phyloP scores from a whole-genome alignment of 2,113 vertebrate species.

The Pterocles burchelli region DNA sequence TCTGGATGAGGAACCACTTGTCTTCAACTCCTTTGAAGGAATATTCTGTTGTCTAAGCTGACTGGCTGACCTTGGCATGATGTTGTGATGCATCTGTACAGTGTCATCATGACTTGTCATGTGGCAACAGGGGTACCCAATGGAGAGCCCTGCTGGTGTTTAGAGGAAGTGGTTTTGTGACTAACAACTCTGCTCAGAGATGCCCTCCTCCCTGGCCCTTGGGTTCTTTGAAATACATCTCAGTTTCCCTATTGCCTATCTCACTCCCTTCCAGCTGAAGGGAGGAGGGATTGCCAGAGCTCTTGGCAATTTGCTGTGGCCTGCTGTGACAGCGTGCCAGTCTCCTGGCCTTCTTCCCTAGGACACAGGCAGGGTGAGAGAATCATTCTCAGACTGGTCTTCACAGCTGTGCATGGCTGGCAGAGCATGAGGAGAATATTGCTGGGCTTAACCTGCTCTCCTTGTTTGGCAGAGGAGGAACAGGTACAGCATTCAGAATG shows the following conservation, averaged over 20 bases:
- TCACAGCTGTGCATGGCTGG: not conserved
- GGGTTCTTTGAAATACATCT: not conserved
- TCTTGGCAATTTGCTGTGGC: not conserved
- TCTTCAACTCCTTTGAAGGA: not conserved
- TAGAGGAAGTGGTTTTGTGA: not conserved
- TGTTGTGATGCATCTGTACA: accelerated
- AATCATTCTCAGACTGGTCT: accelerated
- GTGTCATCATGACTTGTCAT: accelerated
- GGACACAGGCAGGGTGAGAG: not conserved
- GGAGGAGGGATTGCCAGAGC: not conserved
- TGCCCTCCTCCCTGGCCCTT: not conserved
- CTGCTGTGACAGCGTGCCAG: not conserved
- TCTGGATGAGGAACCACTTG: not conserved
- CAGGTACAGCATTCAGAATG: not conserved
- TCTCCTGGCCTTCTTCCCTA: not conserved
- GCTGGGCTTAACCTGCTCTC: conserved; percentile 37
- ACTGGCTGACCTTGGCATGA: accelerated
- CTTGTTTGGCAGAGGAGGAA: conserved; percentile 26
- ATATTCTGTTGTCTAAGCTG: not conserved
- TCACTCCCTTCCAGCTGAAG: not conserved
- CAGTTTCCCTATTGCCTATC: not conserved
- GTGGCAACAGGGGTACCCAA: not conserved
- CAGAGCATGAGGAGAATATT: not conserved
- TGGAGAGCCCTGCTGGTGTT: not conserved
- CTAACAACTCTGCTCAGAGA: not conserved